Percentiles rank a stretch among this genome's conserved stretches.
Conservation (phyloP, 2,113 vertebrate species). For the Origma solitaria region DNA sequence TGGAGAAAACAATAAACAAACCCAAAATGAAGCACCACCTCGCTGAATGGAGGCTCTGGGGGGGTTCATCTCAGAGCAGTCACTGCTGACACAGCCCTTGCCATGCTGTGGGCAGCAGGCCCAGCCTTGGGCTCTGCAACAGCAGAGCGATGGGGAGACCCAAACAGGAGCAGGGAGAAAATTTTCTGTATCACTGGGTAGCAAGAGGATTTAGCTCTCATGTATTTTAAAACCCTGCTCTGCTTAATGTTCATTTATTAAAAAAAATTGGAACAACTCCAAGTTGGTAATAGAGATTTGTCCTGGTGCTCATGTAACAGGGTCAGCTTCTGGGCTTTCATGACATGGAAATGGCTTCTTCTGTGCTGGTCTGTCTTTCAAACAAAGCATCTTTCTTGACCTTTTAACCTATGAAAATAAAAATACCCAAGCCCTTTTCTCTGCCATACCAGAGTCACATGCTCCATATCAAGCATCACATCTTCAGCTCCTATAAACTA, state of each 20-base stretch:
- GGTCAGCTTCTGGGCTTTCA: not conserved
- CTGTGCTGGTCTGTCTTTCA: not conserved
- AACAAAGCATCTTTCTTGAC: not conserved
- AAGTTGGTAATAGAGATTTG: not conserved
- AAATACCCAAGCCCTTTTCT: not conserved
- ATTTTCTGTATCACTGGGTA: not conserved
- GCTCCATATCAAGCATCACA: not conserved
- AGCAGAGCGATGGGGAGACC: not conserved
- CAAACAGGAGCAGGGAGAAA: not conserved
- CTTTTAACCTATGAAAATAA: not conserved
- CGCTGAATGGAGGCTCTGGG: rapidly evolving
- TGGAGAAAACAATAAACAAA: not conserved
- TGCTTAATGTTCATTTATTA: not conserved
- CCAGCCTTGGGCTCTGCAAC: not conserved
- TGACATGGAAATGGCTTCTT: not conserved
- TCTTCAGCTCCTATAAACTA: not conserved
- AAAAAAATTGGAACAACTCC: not conserved
- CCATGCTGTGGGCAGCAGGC: rapidly evolving
- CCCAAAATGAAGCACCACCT: not conserved
- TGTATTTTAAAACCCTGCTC: not conserved
- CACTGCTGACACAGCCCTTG: not conserved
- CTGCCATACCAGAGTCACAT: rapidly evolving
- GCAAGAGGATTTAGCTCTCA: not conserved
- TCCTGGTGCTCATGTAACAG: not conserved
- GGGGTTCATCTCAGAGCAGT: not conserved